Evolutionary conservation across 2,888 invertebrate genomes (phyloP).

Genomic region (Lithophane leautieri): DNA sequence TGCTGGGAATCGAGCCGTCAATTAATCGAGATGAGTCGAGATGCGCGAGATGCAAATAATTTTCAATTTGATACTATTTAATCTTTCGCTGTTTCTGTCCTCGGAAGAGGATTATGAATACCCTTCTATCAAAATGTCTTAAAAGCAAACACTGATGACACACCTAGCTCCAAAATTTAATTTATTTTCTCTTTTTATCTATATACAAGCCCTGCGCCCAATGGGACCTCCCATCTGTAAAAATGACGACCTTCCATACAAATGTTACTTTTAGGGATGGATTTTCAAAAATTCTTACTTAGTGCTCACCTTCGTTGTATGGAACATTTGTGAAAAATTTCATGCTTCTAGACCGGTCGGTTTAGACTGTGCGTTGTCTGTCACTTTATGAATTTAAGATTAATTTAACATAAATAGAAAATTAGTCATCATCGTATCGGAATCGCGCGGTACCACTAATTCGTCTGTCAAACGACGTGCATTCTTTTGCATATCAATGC

Average conservation of each 20-base stretch:
- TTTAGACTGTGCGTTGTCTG: neutral
- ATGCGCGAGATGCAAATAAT: slow-evolving; percentile 26
- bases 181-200: neutral
- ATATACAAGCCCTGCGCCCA: neutral
- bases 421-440: neutral
- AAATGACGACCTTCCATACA: neutral
- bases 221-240: neutral
- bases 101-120: neutral
- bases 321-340: neutral
- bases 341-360: neutral
- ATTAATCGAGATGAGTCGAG: slow-evolving; percentile 53
- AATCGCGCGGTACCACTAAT: neutral
- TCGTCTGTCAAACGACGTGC: slow-evolving; percentile 23
- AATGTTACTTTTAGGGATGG: neutral
- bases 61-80: slow-evolving; percentile 7
- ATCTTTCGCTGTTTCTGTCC: neutral
- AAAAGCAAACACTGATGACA: neutral
- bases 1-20: slow-evolving; percentile 55
- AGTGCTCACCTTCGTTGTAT: no score
- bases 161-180: neutral
- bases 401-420: neutral
- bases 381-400: neutral
- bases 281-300: neutral
- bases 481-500: slow-evolving; percentile 27
- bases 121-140: no score